Conservation (phyloP, 2,888 invertebrate genomes). For the Maniola hyperantus region DNA sequence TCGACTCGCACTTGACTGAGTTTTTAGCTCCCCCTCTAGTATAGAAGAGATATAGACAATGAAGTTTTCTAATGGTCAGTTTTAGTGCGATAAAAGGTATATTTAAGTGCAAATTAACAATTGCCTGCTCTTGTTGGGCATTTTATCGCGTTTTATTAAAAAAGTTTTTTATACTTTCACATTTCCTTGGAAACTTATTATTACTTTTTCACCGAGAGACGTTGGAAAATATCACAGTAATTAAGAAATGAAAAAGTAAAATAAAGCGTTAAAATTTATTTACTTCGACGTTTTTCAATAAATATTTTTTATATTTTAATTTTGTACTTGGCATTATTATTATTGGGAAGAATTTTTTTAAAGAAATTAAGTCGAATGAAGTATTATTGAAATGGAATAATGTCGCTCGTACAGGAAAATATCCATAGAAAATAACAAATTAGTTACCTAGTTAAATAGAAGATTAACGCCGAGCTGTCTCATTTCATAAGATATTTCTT, state of each 20-base stretch:
- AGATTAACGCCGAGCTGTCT: background rate
- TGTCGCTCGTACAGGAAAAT: background rate
- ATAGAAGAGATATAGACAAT: background rate
- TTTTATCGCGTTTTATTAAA: conserved; percentile 24
- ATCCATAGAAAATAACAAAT: background rate
- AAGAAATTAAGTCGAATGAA: background rate
- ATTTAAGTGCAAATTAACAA: conserved; percentile 13
- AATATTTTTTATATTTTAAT: background rate
- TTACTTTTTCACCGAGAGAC: conserved; percentile 13
- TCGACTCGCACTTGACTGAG: too few relatives aligned
- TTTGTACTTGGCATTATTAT: too few relatives aligned
- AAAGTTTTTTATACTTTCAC: conserved; percentile 20
- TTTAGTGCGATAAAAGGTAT: background rate
- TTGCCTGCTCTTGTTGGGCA: conserved; percentile 13
- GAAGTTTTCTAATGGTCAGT: background rate
- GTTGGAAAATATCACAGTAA: conserved; percentile 15
- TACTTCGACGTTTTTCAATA: background rate
- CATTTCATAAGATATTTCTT: background rate
- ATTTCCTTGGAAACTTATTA: conserved; percentile 20
- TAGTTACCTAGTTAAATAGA: background rate
- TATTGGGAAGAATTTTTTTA: background rate
- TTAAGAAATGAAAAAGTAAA: conserved; percentile 15
- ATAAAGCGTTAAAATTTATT: background rate
- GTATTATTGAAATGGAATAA: background rate
- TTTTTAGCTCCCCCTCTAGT: too few relatives aligned